Percentiles rank a stretch among this genome's conserved stretches.
Evolutionary conservation across 1,140 invertebrate genomes (phyloP).

Genomic region (Drosophila athabasca): DNA sequence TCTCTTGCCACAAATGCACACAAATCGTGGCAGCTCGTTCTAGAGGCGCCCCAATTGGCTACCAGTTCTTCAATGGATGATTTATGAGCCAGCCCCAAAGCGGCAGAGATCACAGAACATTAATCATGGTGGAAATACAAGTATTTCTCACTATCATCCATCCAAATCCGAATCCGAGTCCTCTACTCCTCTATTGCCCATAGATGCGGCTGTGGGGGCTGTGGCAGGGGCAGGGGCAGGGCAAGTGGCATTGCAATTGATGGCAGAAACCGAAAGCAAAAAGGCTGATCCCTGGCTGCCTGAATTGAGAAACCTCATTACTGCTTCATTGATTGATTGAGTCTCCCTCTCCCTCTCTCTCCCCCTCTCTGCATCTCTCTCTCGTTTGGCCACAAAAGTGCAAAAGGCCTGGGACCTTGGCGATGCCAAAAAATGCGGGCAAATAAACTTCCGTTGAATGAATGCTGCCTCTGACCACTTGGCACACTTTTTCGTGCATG

Average conservation of each 20-base stretch:
- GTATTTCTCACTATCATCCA: constrained; percentile 43
- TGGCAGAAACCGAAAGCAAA: constrained; percentile 35
- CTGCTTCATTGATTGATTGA: constrained; percentile 54
- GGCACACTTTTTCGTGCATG: constrained; percentile 64
- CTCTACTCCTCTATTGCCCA: too few relatives aligned
- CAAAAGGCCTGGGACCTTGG: constrained; percentile 67
- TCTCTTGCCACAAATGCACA: not conserved
- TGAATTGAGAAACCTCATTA: constrained; percentile 59
- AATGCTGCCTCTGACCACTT: constrained; percentile 63
- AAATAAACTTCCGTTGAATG: constrained; percentile 71
- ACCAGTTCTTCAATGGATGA: constrained; percentile 45
- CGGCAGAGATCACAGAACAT: constrained; percentile 58
- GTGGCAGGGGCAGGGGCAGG: too few relatives aligned
- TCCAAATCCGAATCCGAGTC: too few relatives aligned
- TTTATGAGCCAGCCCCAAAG: constrained; percentile 45
- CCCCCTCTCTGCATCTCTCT: too few relatives aligned
- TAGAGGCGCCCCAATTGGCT: constrained; percentile 28
- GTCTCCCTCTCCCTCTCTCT: constrained; percentile 11
- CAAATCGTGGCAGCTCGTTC: constrained; percentile 18
- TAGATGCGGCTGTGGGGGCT: too few relatives aligned
- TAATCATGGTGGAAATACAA: constrained; percentile 46
- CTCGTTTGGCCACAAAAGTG: constrained; percentile 27
- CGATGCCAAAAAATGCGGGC: constrained; percentile 72
- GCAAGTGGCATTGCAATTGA: constrained; percentile 56
- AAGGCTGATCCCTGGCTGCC: constrained; percentile 40